A percentile compares a stretch with the other conserved stretches of the same genome.
Conservation (phyloP, 1,140 invertebrate genomes). For the Leptoteleia sp. region DNA sequence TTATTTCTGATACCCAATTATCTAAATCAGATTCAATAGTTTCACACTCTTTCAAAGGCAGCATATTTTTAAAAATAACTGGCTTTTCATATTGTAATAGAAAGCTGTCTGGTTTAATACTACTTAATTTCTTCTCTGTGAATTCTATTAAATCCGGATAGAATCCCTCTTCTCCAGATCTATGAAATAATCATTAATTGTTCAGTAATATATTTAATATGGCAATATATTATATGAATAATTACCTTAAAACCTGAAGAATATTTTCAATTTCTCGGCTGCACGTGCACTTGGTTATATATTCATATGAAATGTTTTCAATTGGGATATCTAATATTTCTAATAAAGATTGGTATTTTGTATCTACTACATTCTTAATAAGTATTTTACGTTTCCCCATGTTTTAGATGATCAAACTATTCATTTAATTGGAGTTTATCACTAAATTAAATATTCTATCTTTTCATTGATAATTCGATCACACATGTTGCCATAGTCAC, state of each 20-base stretch:
- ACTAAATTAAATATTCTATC: conserved; percentile 9
- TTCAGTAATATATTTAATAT: too few relatives aligned
- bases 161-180: conserved; percentile 86
- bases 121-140: conserved; percentile 81
- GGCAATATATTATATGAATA: too few relatives aligned
- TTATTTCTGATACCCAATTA: conserved; percentile 80
- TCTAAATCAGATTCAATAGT: conserved; percentile 78
- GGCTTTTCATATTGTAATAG: conserved; percentile 82
- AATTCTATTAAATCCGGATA: conserved; percentile 83
- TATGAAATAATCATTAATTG: too few relatives aligned
- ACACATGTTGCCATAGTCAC: conserved; percentile 43
- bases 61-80: conserved; percentile 76
- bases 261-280: conserved; percentile 83
- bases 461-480: conserved; percentile 19
- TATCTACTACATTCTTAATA: conserved; percentile 3
- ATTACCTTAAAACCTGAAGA: conserved; percentile 81
- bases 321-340: conserved; percentile 83
- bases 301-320: conserved; percentile 83
- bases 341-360: conserved; percentile 73
- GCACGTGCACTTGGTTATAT: conserved; percentile 80
- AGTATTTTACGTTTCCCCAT: conserved; percentile 21
- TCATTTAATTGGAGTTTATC: background rate
- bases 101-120: conserved; percentile 73
- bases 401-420: background rate
- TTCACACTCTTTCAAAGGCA: conserved; percentile 75